Evolutionary conservation across 1,140 invertebrate genomes (phyloP).

Genomic region (Zaprionus capensis): DNA sequence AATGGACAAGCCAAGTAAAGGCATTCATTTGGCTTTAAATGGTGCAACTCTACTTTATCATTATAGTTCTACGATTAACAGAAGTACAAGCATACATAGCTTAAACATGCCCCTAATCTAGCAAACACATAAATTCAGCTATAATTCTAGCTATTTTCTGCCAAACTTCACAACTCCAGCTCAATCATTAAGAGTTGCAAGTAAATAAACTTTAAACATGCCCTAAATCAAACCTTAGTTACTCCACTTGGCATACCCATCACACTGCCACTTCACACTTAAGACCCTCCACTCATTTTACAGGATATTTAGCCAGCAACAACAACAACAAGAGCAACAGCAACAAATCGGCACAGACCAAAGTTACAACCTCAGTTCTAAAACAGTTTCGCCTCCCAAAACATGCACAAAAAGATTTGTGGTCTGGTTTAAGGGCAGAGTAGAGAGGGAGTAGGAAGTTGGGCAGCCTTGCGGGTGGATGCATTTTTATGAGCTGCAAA

Average conservation of each 20-base stretch:
- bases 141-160: neutral
- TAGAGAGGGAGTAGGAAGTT: neutral
- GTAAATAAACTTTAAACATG: neutral
- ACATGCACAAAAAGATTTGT: slow-evolving; percentile 49
- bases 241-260: neutral
- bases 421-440: slow-evolving; percentile 5
- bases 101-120: too few species aligned
- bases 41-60: neutral
- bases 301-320: slow-evolving; percentile 15
- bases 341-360: slow-evolving; percentile 29
- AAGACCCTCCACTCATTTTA: slow-evolving; percentile 8
- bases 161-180: neutral
- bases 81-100: neutral
- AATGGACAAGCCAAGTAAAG: neutral
- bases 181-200: neutral
- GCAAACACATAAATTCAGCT: neutral
- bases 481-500: slow-evolving; percentile 46
- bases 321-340: neutral
- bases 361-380: slow-evolving; percentile 35
- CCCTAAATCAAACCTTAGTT: neutral
- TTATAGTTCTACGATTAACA: neutral
- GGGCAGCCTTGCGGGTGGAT: slow-evolving; percentile 3
- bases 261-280: slow-evolving; percentile 6
- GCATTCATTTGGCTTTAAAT: neutral
- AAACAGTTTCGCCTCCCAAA: slow-evolving; percentile 36